phyloP scores from a whole-genome alignment of 2,888 invertebrate species.

The Tetropium fuscum region DNA sequence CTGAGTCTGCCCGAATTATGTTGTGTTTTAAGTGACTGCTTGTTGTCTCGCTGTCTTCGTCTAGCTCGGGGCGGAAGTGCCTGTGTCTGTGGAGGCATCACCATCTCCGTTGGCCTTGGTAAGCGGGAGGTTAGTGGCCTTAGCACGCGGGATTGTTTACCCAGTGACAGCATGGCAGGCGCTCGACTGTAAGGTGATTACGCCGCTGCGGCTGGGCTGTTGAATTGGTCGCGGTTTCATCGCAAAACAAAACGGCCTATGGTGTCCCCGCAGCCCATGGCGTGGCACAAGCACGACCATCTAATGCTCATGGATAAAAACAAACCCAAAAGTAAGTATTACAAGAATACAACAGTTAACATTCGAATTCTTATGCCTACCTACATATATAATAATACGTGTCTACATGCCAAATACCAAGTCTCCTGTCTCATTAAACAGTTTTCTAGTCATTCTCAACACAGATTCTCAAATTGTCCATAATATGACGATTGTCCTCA shows the following conservation, averaged over 20 bases:
- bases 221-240: constrained; percentile 36
- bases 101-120: constrained; percentile 63
- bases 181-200: constrained; percentile 29
- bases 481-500: no score
- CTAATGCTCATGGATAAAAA: constrained; percentile 80
- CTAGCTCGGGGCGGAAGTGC: constrained; percentile 60
- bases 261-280: constrained; percentile 71
- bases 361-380: no score
- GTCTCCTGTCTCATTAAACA: no score
- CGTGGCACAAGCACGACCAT: constrained; percentile 82
- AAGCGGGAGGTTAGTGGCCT: constrained; percentile 64
- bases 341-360: no score
- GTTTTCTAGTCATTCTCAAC: no score
- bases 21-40: constrained; percentile 54
- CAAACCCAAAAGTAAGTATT: constrained; percentile 76
- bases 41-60: constrained; percentile 61
- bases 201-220: constrained; percentile 34
- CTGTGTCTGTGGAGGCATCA: constrained; percentile 60
- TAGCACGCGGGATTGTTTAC: constrained; percentile 67
- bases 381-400: no score
- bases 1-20: constrained; percentile 36
- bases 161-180: constrained; percentile 63
- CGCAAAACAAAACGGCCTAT: constrained; percentile 43
- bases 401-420: no score
- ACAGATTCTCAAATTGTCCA: no score